A percentile compares a stretch with the other conserved stretches of the same genome.
Evolutionary conservation across 2,113 vertebrate genomes (phyloP).

Genomic region (Andinoacara biseriatus): DNA sequence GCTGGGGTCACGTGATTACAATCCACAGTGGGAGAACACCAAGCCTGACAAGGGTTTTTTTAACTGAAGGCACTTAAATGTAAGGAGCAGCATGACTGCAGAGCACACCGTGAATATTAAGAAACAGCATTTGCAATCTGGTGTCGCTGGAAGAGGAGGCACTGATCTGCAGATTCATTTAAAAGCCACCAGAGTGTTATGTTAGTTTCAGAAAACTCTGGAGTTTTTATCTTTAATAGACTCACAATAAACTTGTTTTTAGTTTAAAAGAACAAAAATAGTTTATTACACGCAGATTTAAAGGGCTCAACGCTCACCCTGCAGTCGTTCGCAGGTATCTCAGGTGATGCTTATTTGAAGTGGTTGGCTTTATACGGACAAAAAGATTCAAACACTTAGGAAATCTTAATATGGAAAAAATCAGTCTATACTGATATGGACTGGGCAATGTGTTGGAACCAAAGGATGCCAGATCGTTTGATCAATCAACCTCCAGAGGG

Average conservation of each 20-base stretch:
- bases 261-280: not conserved
- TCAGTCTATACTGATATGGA: too few species aligned
- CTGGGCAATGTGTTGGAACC: too few species aligned
- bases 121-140: not conserved
- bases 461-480: too few species aligned
- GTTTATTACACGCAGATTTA: not conserved
- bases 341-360: not conserved
- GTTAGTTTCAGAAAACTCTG: not conserved
- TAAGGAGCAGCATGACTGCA: not conserved
- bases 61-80: not conserved
- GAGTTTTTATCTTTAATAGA: not conserved
- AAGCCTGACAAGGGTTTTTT: not conserved
- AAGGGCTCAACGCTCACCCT: not conserved
- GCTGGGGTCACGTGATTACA: not conserved
- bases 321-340: not conserved
- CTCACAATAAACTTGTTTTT: not conserved
- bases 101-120: not conserved
- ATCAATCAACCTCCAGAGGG: too few species aligned
- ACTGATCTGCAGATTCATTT: not conserved
- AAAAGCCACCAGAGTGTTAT: not conserved
- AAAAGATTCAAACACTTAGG: too few species aligned
- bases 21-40: not conserved
- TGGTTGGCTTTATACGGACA: too few species aligned
- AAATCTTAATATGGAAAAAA: too few species aligned
- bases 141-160: not conserved